Conservation (phyloP, 2,888 invertebrate species). For the Drosophila koepferae region DNA sequence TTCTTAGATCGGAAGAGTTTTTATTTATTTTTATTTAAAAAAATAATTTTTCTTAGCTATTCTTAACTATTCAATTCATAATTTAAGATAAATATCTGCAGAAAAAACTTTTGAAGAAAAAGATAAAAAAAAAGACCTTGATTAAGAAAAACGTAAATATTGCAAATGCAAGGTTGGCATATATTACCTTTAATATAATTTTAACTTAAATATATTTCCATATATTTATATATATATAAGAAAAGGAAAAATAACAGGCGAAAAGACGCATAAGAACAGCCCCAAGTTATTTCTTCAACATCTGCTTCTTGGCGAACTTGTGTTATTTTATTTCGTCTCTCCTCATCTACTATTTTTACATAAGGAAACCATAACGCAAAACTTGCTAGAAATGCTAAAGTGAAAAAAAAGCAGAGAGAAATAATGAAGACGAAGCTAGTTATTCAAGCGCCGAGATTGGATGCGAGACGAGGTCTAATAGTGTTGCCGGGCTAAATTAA, state of each 20-base stretch:
- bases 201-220: not conserved
- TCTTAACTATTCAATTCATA: too few relatives aligned
- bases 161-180: too few relatives aligned
- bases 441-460: slow-evolving; percentile 44
- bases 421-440: slow-evolving; percentile 17
- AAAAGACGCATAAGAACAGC: not conserved
- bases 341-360: not conserved
- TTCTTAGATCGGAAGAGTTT: too few relatives aligned
- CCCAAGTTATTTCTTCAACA: slow-evolving; percentile 10
- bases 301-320: slow-evolving; percentile 2
- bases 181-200: not conserved
- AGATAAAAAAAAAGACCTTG: too few relatives aligned
- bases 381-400: slow-evolving; percentile 48
- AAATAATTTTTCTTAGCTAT: too few relatives aligned
- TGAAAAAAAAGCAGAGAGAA: slow-evolving; percentile 21
- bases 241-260: not conserved
- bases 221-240: too few relatives aligned
- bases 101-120: too few relatives aligned
- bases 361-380: slow-evolving; percentile 37
- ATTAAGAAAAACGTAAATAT: too few relatives aligned
- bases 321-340: not conserved
- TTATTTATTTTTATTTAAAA: too few relatives aligned
- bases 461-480: slow-evolving; percentile 28
- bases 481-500: slow-evolving; percentile 66
- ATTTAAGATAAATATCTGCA: too few relatives aligned